A percentile compares a stretch with the other conserved stretches of the same genome.
Evolutionary conservation across 2,888 invertebrate species (phyloP).

Genomic region (Caenorhabditis sp.): DNA sequence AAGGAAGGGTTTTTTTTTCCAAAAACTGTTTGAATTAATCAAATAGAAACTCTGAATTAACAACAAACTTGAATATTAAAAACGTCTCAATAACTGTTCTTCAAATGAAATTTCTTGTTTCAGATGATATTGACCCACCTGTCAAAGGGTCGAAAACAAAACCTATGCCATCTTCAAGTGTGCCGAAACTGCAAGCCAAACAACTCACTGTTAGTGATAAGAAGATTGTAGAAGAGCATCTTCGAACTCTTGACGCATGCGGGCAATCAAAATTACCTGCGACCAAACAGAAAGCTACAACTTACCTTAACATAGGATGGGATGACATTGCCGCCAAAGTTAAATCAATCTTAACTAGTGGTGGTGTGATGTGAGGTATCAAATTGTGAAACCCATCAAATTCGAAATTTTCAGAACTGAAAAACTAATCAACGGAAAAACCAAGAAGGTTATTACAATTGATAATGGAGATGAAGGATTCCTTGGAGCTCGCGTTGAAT

Average conservation of each 20-base stretch:
- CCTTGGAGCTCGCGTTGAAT: conserved; percentile 33
- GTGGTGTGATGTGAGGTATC: conserved; percentile 33
- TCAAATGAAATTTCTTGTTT: not conserved
- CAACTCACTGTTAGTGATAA: conserved; percentile 34
- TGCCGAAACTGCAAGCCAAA: conserved; percentile 40
- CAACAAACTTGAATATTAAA: no score
- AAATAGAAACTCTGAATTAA: no score
- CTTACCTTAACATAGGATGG: conserved; percentile 32
- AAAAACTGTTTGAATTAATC: no score
- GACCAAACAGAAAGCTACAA: conserved; percentile 30
- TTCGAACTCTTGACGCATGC: conserved; percentile 23
- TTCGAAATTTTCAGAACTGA: conserved; percentile 26
- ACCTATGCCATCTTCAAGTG: conserved; percentile 43
- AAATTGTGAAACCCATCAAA: no score
- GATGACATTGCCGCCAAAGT: conserved; percentile 41
- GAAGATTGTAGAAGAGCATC: conserved; percentile 37
- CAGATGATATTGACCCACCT: conserved; percentile 29
- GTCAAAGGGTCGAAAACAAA: conserved; percentile 17
- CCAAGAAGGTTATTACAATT: conserved; percentile 19
- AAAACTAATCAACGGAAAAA: conserved; percentile 29
- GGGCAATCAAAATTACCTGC: conserved; percentile 28
- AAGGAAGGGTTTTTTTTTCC: no score
- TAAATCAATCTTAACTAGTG: conserved; percentile 22
- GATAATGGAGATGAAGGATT: conserved; percentile 42
- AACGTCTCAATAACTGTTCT: not conserved